A percentile compares a stretch with the other conserved stretches of the same genome.
These are phyloP conservation scores for Oreochromis spilurus DNA, from an alignment of 2,113 vertebrate genomes.

Conservation along the genomic window DNA sequence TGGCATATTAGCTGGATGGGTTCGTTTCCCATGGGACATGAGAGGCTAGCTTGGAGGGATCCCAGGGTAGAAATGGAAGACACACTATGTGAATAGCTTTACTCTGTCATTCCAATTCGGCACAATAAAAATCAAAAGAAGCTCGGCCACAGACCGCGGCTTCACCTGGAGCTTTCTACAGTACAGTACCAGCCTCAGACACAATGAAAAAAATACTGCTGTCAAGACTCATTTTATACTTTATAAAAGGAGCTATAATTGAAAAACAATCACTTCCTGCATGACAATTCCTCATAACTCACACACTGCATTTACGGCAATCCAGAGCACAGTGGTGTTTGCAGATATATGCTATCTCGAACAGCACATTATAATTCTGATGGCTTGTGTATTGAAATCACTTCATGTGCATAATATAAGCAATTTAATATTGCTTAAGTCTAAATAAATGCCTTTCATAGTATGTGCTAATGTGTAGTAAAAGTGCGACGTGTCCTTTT, in stretches of 20 bases:
- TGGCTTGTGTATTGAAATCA: neutral
- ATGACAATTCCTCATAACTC: neutral
- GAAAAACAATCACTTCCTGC: constrained; percentile 18
- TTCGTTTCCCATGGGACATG: constrained; percentile 61
- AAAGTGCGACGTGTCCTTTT: neutral
- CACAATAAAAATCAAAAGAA: constrained; percentile 59
- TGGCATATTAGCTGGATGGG: constrained; percentile 66
- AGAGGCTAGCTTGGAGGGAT: constrained; percentile 66
- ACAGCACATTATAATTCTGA: neutral
- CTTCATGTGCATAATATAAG: neutral
- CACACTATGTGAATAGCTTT: constrained; percentile 68
- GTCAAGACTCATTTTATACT: constrained; percentile 11
- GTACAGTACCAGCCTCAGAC: constrained; percentile 20
- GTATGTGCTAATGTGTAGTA: neutral
- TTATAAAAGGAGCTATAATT: constrained; percentile 4
- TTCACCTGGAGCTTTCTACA: constrained; percentile 46
- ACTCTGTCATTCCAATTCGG: constrained; percentile 68
- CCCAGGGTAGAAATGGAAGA: constrained; percentile 65
- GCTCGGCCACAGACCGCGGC: constrained; percentile 36
- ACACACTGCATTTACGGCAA: neutral
- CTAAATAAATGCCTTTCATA: neutral
- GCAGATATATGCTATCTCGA: neutral
- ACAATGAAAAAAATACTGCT: neutral
- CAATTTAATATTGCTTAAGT: neutral
- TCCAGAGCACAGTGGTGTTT: neutral